These are phyloP conservation scores for Astropecten irregularis DNA, from an alignment of 53 echinoderm and acorn worm species.

Conservation along the genomic window DNA sequence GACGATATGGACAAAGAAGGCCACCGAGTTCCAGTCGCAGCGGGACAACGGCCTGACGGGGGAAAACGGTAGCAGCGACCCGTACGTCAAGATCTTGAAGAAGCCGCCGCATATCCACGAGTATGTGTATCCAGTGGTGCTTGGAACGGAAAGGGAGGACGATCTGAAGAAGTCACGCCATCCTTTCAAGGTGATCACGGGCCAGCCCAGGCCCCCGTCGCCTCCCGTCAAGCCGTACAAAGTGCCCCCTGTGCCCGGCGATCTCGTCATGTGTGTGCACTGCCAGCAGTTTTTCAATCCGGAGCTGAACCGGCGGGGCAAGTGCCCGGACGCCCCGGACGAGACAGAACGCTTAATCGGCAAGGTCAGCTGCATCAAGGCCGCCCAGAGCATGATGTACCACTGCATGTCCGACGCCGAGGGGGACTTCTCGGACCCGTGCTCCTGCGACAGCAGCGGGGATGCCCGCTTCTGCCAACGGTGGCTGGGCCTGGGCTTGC, in stretches of 20 bases:
- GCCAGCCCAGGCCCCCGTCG: conserved; percentile 82
- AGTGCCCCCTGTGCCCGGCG: conserved; percentile 17
- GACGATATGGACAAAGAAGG: conserved; percentile 82
- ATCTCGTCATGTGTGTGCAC: conserved; percentile 78
- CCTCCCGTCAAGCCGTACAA: conserved; percentile 74
- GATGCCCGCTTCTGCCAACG: conserved; percentile 86
- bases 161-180: conserved; percentile 67
- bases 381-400: conserved; percentile 85
- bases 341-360: conserved; percentile 70
- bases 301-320: conserved; percentile 76
- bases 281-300: conserved; percentile 91
- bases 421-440: conserved; percentile 83
- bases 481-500: conserved; percentile 81
- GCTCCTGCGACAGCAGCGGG: conserved; percentile 73
- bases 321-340: conserved; percentile 93
- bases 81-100: conserved; percentile 95
- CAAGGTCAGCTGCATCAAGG: conserved; percentile 75
- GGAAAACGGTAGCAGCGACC: conserved; percentile 69
- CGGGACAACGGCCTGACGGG: conserved; percentile 36
- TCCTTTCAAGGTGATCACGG: conserved; percentile 73
- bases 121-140: conserved; percentile 88
- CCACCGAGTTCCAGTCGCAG: conserved; percentile 81
- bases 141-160: conserved; percentile 65
- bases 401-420: conserved; percentile 94
- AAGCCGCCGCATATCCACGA: conserved; percentile 95